phyloP scores from a whole-genome alignment of 2,113 vertebrate species.

The Ammodytes marinus region DNA sequence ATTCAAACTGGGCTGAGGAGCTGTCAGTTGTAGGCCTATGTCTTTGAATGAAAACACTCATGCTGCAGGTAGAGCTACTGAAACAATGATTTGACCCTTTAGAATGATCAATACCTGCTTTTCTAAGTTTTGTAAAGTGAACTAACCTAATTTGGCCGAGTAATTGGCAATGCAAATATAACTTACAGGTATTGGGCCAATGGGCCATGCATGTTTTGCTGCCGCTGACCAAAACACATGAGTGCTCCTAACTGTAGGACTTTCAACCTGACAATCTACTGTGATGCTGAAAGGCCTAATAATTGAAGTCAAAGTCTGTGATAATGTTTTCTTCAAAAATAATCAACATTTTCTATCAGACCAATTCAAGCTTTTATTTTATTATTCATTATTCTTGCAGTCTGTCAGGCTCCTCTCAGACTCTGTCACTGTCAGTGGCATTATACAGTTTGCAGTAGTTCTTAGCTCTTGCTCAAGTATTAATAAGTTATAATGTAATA shows the following conservation, averaged over 20 bases:
- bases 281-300: no score
- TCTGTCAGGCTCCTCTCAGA: not conserved
- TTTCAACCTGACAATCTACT: not conserved
- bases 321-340: not conserved
- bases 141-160: not conserved
- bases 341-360: not conserved
- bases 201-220: not conserved
- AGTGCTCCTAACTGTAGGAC: not conserved
- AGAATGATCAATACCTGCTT: not conserved
- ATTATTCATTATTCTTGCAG: not conserved
- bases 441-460: not conserved
- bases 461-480: not conserved
- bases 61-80: not conserved
- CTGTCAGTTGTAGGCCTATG: not conserved
- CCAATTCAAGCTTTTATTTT: no score
- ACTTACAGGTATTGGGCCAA: not conserved
- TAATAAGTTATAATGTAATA: slow-evolving; percentile 13
- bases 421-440: not conserved
- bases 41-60: not conserved
- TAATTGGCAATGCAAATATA: not conserved
- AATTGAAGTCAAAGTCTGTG: not conserved
- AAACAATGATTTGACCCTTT: not conserved
- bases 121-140: not conserved
- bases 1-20: not conserved
- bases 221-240: not conserved